A percentile compares a stretch with the other conserved stretches of the same genome.
Evolutionary conservation across 53 echinoderm and acorn worm genomes (phyloP).

Genomic region (Zoroaster sp.): DNA sequence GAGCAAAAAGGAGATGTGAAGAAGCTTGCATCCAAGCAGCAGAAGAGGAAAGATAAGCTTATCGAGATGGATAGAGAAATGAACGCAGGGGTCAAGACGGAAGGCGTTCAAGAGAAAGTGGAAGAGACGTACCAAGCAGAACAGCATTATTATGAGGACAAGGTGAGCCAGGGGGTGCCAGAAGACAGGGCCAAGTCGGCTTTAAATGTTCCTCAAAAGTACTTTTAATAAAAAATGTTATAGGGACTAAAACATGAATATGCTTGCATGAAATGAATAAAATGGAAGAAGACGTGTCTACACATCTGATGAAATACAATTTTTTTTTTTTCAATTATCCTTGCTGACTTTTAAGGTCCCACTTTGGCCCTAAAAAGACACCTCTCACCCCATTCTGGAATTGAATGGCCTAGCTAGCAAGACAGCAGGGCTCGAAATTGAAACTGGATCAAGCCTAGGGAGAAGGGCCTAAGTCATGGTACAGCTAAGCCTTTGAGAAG

Average conservation of each 20-base stretch:
- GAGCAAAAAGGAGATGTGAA: constrained; percentile 2
- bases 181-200: not conserved
- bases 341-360: too few species aligned
- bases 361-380: too few species aligned
- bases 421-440: not conserved
- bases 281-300: too few species aligned
- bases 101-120: not conserved
- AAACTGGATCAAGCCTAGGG: not conserved
- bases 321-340: too few species aligned
- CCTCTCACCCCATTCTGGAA: too few species aligned
- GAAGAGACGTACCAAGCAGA: constrained; percentile 19
- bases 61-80: not conserved
- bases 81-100: not conserved
- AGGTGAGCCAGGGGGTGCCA: constrained; percentile 26
- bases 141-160: constrained; percentile 24
- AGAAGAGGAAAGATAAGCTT: constrained; percentile 24
- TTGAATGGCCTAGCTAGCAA: not conserved
- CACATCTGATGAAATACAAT: too few species aligned
- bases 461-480: too few species aligned
- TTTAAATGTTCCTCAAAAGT: not conserved
- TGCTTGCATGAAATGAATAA: too few species aligned
- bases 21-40: not conserved
- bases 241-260: too few species aligned
- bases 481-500: too few species aligned
- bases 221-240: too few species aligned